Evolutionary conservation across 2,797 vertebrate genomes (phyloP), one percentile per base, ranked within the genome.

Genomic region (Lacerta viridis): DNA sequence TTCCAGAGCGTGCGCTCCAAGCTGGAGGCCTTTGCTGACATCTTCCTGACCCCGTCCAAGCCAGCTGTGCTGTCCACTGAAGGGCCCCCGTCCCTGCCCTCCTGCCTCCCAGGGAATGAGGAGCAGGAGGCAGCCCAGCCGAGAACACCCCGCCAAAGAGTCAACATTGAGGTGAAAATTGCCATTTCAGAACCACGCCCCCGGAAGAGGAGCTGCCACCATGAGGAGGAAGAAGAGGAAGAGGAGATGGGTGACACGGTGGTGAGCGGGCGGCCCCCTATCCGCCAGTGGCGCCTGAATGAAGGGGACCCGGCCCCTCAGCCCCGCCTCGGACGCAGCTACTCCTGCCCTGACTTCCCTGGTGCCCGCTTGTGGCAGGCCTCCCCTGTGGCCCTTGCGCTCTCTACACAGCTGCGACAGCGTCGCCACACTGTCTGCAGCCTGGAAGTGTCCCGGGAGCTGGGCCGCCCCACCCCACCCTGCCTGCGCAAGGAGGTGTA

Each of bases 401-500:
- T 87, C 33, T 91, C 87, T 5, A 71, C 79, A 11, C 93, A 90
- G 89, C 80, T 84, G 55, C 88, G 88, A n/a, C 90, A 93, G 71
- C 92, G 98, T 9, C 96, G 98, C 1, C 98, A 98, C 95, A 98
- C 98, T 0, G 98, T 98, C 89, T 97, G 97, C 90, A 98, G 98
- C 23, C 84, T 97, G 76, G 98, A 98, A 92, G 96, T 98, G 88
- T 85, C 92, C 43, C 92, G 33, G 86, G 89, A 90, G 64, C 15
- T 90, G 71, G 86, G 55, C 46, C n/a, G 41, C 2, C 90, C 89
- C 74, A 89, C 85, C 0, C 90, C 90, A 29, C 95, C 94, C 90
- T 98, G 98, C 90, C 97, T 98, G 17, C 97, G 98, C 61, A 98
- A 98, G 94, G 98, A 98, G 94, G 98, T 98, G 92, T 98, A 98